phyloP scores from a whole-genome alignment of 2,888 invertebrate genomes.

The Eutolmus rufibarbis region DNA sequence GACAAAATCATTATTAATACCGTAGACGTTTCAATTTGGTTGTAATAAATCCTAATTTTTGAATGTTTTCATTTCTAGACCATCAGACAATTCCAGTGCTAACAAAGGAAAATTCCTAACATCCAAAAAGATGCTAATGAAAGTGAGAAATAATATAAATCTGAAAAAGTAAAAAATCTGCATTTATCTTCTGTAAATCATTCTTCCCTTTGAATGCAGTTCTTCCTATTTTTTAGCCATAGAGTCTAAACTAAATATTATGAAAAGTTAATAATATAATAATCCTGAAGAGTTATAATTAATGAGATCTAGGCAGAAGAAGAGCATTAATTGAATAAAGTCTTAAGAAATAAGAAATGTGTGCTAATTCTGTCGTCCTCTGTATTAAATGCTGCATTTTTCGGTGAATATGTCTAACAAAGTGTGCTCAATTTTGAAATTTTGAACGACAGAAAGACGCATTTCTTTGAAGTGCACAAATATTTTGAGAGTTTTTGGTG shows the following conservation, averaged over 20 bases:
- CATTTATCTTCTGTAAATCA: background rate
- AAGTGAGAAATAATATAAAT: background rate
- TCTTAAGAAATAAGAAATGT: background rate
- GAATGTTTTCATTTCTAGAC: background rate
- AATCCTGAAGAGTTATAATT: background rate
- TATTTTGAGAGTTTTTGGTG: background rate
- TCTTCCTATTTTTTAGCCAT: background rate
- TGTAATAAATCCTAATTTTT: background rate
- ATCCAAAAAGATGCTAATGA: background rate
- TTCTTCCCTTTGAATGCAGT: background rate
- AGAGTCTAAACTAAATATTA: background rate
- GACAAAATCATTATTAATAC: background rate
- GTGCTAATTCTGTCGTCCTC: background rate
- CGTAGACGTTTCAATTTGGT: background rate
- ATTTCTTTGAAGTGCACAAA: background rate
- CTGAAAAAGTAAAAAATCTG: background rate
- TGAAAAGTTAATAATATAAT: background rate
- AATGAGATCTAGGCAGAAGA: background rate
- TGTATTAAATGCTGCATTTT: background rate
- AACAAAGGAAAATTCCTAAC: background rate
- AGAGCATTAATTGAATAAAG: background rate
- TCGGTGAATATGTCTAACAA: background rate
- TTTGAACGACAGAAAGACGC: background rate
- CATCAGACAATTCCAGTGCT: background rate
- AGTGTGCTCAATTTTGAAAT: background rate